These are phyloP conservation scores for Falco concolor DNA, from an alignment of 2,797 vertebrate genomes.

Conservation along the genomic window DNA sequence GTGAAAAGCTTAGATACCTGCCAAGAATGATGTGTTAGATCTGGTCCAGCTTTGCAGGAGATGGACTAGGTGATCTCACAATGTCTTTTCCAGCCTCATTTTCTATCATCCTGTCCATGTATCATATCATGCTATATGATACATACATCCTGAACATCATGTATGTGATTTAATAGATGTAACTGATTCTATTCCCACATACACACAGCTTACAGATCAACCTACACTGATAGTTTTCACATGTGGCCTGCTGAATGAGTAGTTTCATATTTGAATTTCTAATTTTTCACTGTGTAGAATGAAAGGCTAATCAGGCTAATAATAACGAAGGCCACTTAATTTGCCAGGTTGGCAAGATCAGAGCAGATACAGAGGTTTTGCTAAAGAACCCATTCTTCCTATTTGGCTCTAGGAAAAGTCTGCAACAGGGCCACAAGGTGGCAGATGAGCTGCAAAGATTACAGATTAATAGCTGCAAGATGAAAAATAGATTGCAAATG, in stretches of 20 bases:
- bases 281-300: neutral
- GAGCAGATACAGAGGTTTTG: neutral
- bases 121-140: neutral
- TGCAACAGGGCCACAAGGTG: conserved; percentile 57
- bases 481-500: neutral
- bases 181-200: neutral
- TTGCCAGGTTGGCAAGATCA: neutral
- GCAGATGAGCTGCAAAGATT: conserved; percentile 64
- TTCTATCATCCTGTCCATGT: neutral
- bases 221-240: neutral
- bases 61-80: neutral
- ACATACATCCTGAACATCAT: neutral
- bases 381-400: neutral
- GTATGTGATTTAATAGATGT: neutral
- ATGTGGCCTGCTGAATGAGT: neutral
- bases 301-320: neutral
- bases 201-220: neutral
- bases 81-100: neutral
- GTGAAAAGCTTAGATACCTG: neutral
- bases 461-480: neutral
- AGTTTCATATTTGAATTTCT: neutral
- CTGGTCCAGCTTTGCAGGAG: neutral
- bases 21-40: neutral
- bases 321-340: neutral
- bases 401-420: neutral